Evolutionary conservation across 2,113 vertebrate genomes (phyloP), one percentile per base, ranked within the genome.

Genomic region (Odontesthes bonariensis): DNA sequence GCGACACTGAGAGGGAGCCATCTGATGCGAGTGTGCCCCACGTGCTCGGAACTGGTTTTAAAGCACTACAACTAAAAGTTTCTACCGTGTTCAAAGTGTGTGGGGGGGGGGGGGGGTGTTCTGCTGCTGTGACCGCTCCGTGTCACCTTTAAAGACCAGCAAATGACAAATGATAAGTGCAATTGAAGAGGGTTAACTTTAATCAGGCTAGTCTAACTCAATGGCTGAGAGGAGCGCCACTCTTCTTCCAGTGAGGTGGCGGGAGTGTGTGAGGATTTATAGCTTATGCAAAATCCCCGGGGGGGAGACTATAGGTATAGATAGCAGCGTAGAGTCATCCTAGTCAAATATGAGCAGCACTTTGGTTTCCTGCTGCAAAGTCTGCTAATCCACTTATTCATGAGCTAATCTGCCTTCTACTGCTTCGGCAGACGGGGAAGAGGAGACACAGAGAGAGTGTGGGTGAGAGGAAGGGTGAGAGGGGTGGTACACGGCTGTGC

Each of bases 311-410:
- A 94, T 92, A 94, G 93, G 92, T 94, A 90, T 83, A 93, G 93
- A 93, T 94, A 93, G 91, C 88, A 89, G 88, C 49, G 91, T 75
- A 14, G 86, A 92, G 83, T 93, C 90, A 73, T 78, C 90, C 90
- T 91, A 85, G 90, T 92, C 93, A 91, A 91, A 95, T 94, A 93
- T 94, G 92, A 94, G 91, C 79, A 87, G 91, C 90, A 94, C 92
- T 95, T 93, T 94, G 93, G 94, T 92, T 86, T 93, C 93, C 92
- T 81, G 92, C 93, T 92, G 92, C 92, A 94, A 93, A 94, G 88
- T 93, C 90, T 92, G 90, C 87, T 94, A 94, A 95, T 95, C 93
- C 94, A 95, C 91, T 93, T 95, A 95, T 94, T 95, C 93, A 93
- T 85, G 85, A 88, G 88, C 90, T 94, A 95, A 94, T 94, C 92